phyloP scores from a whole-genome alignment of 2,797 vertebrate species.

The Melopsittacus undulatus region DNA sequence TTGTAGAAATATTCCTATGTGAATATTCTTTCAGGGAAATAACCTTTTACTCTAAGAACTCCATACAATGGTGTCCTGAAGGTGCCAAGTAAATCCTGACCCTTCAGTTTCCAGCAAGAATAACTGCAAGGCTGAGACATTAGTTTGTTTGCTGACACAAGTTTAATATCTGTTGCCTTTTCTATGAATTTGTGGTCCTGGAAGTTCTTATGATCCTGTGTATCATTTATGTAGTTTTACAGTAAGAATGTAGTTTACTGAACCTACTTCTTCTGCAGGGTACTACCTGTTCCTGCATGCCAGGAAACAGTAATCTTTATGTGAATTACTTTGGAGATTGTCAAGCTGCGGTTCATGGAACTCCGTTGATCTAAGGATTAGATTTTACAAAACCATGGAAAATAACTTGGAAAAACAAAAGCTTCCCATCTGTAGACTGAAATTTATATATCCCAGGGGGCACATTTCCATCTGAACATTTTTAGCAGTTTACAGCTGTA shows the following conservation, averaged over 20 bases:
- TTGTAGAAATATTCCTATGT: background rate
- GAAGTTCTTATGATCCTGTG: background rate
- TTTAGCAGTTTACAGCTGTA: slow-evolving; percentile 10
- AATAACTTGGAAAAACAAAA: slow-evolving; percentile 27
- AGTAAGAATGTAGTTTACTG: background rate
- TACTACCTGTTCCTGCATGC: background rate
- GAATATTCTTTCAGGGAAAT: background rate
- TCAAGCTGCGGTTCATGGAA: slow-evolving; percentile 49
- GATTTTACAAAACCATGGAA: slow-evolving; percentile 35
- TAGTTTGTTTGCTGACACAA: background rate
- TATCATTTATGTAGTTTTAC: background rate
- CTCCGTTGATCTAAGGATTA: slow-evolving; percentile 22
- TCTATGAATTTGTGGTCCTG: background rate
- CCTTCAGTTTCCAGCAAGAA: background rate
- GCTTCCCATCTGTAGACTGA: slow-evolving; percentile 50
- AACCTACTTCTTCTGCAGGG: background rate
- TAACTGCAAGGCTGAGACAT: background rate
- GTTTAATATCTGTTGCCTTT: background rate
- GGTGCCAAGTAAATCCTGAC: background rate
- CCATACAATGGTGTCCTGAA: background rate
- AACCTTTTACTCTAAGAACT: background rate
- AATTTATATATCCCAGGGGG: slow-evolving; percentile 2
- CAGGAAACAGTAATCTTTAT: background rate
- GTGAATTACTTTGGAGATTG: slow-evolving; percentile 18
- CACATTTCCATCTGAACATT: slow-evolving; percentile 16